These are phyloP conservation scores for Tipula helvola DNA, from an alignment of 2,888 invertebrate species.

Conservation along the genomic window DNA sequence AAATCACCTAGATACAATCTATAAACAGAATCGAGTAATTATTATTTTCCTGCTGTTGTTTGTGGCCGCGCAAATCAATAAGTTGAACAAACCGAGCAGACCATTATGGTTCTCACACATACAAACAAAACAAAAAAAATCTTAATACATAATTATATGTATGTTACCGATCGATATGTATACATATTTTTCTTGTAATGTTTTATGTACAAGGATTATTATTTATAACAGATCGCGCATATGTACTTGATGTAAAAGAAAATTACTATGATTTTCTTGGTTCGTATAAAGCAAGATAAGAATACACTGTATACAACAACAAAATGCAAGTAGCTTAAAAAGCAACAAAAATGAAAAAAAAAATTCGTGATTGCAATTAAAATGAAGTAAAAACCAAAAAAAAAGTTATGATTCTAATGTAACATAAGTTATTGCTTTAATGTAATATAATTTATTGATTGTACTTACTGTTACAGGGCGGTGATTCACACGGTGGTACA, in stretches of 20 bases:
- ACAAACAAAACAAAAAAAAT: not conserved
- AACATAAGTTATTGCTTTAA: not conserved
- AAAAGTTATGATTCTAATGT: not conserved
- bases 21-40: not conserved
- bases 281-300: not conserved
- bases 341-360: not conserved
- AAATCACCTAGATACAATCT: not conserved
- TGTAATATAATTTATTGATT: not conserved
- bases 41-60: not conserved
- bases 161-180: not conserved
- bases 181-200: not conserved
- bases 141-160: not conserved
- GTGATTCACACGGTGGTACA: constrained; percentile 45
- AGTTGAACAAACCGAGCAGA: not conserved
- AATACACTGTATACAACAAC: not conserved
- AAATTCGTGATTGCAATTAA: not conserved
- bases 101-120: not conserved
- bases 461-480: constrained; percentile 40
- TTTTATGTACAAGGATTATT: not conserved
- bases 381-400: not conserved
- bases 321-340: not conserved
- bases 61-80: not conserved
- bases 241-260: not conserved
- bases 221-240: not conserved
- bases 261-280: not conserved